phyloP scores from a whole-genome alignment of 2,797 vertebrate genomes.

The Myotis findleyi region DNA sequence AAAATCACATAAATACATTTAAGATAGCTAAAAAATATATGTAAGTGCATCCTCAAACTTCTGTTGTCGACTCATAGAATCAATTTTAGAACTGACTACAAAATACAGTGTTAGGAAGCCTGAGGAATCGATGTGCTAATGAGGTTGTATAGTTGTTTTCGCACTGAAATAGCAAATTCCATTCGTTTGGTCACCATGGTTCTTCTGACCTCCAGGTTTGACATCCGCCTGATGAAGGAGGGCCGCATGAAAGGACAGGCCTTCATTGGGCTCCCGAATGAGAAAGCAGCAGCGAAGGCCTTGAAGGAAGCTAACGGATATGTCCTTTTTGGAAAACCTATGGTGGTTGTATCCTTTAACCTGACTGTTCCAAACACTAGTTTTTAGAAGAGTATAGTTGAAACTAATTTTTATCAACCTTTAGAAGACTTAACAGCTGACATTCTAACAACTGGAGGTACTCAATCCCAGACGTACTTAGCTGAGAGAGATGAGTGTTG shows the following conservation, averaged over 20 bases:
- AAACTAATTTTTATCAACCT: neutral
- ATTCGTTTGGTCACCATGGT: neutral
- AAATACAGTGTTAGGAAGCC: slow-evolving; percentile 27
- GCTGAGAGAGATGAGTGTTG: neutral
- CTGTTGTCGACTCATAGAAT: neutral
- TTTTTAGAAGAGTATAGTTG: neutral
- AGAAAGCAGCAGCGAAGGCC: slow-evolving; percentile 95
- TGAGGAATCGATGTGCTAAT: neutral
- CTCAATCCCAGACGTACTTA: neutral
- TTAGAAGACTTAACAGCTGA: neutral
- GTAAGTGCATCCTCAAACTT: neutral
- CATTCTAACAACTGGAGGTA: neutral
- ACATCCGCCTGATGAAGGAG: slow-evolving; percentile 98
- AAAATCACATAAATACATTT: neutral
- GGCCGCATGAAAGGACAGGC: slow-evolving; percentile 99
- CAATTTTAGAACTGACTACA: slow-evolving; percentile 1
- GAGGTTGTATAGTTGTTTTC: neutral
- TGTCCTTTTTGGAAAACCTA: slow-evolving; percentile 95
- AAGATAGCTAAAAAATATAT: neutral
- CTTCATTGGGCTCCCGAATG: slow-evolving; percentile 96
- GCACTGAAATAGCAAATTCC: neutral
- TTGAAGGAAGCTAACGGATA: slow-evolving; percentile 97
- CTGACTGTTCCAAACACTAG: neutral
- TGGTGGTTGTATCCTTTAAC: slow-evolving; percentile 97
- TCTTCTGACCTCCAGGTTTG: slow-evolving; percentile 91